phyloP scores from a whole-genome alignment of 2,113 vertebrate species.

The Equus przewalskii region DNA sequence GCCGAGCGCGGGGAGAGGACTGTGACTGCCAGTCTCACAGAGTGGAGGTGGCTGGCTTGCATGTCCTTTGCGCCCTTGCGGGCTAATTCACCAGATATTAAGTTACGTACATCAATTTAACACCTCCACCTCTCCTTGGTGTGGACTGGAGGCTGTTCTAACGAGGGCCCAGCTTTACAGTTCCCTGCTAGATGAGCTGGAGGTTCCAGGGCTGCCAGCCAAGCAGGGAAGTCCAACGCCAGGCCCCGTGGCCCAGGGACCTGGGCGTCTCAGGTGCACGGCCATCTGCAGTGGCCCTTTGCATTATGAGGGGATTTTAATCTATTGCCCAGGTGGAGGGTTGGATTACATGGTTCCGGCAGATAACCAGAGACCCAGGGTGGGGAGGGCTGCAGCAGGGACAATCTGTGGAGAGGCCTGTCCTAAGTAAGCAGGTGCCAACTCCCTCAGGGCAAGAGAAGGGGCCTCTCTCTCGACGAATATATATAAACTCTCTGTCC shows the following conservation, averaged over 20 bases:
- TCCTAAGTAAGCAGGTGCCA: neutral
- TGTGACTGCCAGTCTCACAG: neutral
- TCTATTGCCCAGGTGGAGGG: slow-evolving; percentile 55
- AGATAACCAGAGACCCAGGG: slow-evolving; percentile 26
- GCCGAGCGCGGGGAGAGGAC: neutral
- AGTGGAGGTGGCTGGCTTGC: neutral
- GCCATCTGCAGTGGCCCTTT: neutral
- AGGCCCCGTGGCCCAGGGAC: neutral
- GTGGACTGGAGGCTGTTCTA: slow-evolving; percentile 43
- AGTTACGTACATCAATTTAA: neutral
- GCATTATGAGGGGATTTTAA: neutral
- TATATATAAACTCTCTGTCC: neutral
- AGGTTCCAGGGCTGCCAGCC: slow-evolving; percentile 27
- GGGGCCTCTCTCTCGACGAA: neutral
- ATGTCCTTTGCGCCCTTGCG: rapidly evolving
- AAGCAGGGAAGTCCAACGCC: neutral
- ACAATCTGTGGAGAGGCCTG: slow-evolving; percentile 29
- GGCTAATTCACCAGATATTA: neutral
- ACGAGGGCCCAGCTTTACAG: slow-evolving; percentile 84
- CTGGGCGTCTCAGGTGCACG: rapidly evolving
- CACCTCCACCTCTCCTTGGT: neutral
- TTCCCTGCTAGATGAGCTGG: slow-evolving; percentile 79
- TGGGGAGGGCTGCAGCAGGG: neutral
- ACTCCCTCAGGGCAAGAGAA: neutral
- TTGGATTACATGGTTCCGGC: slow-evolving; percentile 42